Evolutionary conservation across 2,113 vertebrate species (phyloP), one percentile per base, ranked within the genome.

Genomic region (Procavia capensis): DNA sequence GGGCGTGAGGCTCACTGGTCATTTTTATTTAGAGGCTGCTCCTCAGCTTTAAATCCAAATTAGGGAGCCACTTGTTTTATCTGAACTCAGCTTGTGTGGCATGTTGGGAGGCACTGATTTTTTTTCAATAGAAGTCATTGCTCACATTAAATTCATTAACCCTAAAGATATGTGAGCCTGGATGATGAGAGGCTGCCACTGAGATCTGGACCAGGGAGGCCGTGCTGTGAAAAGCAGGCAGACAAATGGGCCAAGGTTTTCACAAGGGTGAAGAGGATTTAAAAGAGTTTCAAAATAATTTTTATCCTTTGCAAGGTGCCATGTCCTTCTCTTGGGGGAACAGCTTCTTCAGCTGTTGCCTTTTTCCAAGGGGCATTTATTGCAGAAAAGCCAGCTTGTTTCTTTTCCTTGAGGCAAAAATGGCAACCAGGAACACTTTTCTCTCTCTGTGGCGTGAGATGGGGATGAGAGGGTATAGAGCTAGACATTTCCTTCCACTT

Each of bases 11-110:
- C 81, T 96, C 66, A 2, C 88, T 94, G 95, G 91, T 88, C 94
- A 96, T 95, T 95, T 97, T 94, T 94, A 97, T 97, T 95, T 97
- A 84, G 90, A 94, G 91, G 78, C 36, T 63, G 76, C 70, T 93
- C 70, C 82, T 76, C 50, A 85, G 83, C 91, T 97, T 93, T 96
- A 93, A 97, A 97, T 97, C 76, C 93, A 97, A 96, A 97, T 97
- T 91, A 97, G 94, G 95, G 81, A 96, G 88, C 88, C 94, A 90
- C 97, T 97, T 96, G 95, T 96, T 96, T 95, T 91, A 85, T 96
- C 87, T 91, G 93, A 96, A 92, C 89, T 97, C 68, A 29, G 92
- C 72, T 92, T 85, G 59, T 85, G 79, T 91, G 94, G 39, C 6
- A 0, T 97, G 75, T 80, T 90, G 87, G 59, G 84, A 85, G 63